Base-by-base conservation (phyloP, 2,888 invertebrate species). In the Serripes groenlandicus region DNA sequence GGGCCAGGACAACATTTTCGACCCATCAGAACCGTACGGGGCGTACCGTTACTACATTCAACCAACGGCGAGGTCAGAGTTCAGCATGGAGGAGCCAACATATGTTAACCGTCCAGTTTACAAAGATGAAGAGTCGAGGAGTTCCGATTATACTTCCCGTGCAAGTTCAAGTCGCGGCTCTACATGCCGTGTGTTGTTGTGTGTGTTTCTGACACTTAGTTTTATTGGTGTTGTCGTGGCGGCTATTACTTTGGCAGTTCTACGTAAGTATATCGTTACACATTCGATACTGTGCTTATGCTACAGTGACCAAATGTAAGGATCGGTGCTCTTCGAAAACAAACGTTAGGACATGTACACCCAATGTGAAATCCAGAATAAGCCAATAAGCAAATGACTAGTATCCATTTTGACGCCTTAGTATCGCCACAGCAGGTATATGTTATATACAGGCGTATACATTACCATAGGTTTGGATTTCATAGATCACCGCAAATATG, bases 201-300 rank as follows among this genome's bases (percentile, higher is more conserved):
- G 88, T 68, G 85, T 89, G 37, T 85, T 87, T 58, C 76, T 89
- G 18, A 77, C 85, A 0, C 54, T 89, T 18, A 81, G 83, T 66
- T 87, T 89, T 28, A 87, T 89, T 58, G 88, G 76, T 30, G 88
- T 86, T 23, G 83, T 88, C 9, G 81, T 86, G 3, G 87, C 89
- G 1, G 88, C 87, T 30, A 68, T 89, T 34, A 84, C 85, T 18
- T 32, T 89, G 28, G 86, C 89, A 11, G 87, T 89, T n/a, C 26
- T 89, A 58, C 77, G 89, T 89, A 80, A 88, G 89, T 86, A 42
- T 58, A n/a, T 1, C 23, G 11, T n/a, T n/a, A n/a, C n/a, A n/a
- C n/a, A n/a, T n/a, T n/a, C n/a, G n/a, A n/a, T n/a, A n/a, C n/a
- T n/a, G n/a, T n/a, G n/a, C n/a, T n/a, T n/a, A n/a, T n/a, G n/a